Evolutionary conservation across 2,888 invertebrate genomes (phyloP).

Genomic region (Acanthosepion lycidas): DNA sequence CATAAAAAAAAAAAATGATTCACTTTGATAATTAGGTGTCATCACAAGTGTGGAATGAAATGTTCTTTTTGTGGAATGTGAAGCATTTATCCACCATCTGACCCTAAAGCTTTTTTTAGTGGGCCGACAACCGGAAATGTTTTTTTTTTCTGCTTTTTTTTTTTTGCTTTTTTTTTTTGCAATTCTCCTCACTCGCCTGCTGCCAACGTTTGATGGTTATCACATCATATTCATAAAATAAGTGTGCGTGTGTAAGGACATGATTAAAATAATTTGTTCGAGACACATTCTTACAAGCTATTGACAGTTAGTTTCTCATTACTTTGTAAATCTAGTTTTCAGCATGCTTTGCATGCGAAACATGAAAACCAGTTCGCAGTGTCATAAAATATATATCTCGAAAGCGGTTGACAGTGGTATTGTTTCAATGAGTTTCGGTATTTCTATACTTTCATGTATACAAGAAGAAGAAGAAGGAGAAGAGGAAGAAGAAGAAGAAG

Average conservation of each 20-base stretch:
- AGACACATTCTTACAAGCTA: too few relatives aligned
- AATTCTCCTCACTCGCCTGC: not conserved
- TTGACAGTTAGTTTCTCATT: too few relatives aligned
- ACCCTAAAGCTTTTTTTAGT: not conserved
- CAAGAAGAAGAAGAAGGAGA: too few relatives aligned
- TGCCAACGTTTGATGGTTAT: not conserved
- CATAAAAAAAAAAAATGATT: not conserved
- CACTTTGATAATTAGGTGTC: slow-evolving; percentile 10
- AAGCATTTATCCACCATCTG: not conserved
- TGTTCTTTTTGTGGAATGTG: not conserved
- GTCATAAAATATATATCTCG: too few relatives aligned
- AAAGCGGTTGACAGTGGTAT: too few relatives aligned
- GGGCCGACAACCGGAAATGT: not conserved
- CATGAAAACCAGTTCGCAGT: too few relatives aligned
- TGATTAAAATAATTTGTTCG: not conserved
- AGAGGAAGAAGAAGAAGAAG: too few relatives aligned
- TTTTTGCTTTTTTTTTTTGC: not conserved
- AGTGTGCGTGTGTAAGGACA: not conserved
- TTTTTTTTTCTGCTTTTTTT: not conserved
- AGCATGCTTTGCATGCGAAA: too few relatives aligned
- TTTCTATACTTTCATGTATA: too few relatives aligned
- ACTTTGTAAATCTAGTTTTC: too few relatives aligned
- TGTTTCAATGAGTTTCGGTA: too few relatives aligned
- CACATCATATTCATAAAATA: not conserved
- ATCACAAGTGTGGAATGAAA: not conserved